Base-by-base conservation (phyloP, 1,140 invertebrate genomes). In the Hylaeus anthracinus region DNA sequence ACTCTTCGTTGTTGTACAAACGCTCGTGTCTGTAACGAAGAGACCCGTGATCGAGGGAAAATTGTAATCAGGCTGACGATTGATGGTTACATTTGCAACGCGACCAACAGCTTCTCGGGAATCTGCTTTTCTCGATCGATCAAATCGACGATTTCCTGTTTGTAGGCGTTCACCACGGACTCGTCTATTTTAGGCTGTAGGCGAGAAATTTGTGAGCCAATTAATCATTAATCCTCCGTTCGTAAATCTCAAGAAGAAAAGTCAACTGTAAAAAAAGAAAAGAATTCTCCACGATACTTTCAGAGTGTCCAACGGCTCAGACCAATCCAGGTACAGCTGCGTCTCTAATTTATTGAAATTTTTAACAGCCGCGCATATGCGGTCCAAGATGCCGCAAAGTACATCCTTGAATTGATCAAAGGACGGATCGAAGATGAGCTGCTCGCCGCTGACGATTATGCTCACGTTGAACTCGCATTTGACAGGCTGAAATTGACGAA, bases 401-500 rank as follows among this genome's bases (percentile, higher is more conserved):
- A 95, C 94, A 72, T 96, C 94, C 87, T 95, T 95, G 86, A 98
- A 97, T 88, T 96, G 95, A 61, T 95, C 95, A 84, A 98, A 97
- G 1, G 95, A 94, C 2, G 98, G 97, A 83, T 97, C 96, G 92
- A 98, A 98, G 70, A 94, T 94, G 65, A 98, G 95, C 2, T 95
- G 93, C 48, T 96, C 95, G 10, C 95, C 95, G 88, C 95, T 94
- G 48, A 97, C 94, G 14, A 96, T 94, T 56, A 98, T 92, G 78
- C 95, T 95, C 63, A 98, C 94, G 69, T 96, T 94, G 89, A 98
- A 97, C 5, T 96, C 96, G 87, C 96, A 95, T 90, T 96, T 96
- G 3, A 91, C 92, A 73, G 94, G 94, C 95, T 96, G 84, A 82
- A 89, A 72, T 53, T 8, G 63, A 81, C n/a, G 43, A 55, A 73